Base-by-base conservation (phyloP, 2,113 vertebrate species). In the Antechinus flavipes region DNA sequence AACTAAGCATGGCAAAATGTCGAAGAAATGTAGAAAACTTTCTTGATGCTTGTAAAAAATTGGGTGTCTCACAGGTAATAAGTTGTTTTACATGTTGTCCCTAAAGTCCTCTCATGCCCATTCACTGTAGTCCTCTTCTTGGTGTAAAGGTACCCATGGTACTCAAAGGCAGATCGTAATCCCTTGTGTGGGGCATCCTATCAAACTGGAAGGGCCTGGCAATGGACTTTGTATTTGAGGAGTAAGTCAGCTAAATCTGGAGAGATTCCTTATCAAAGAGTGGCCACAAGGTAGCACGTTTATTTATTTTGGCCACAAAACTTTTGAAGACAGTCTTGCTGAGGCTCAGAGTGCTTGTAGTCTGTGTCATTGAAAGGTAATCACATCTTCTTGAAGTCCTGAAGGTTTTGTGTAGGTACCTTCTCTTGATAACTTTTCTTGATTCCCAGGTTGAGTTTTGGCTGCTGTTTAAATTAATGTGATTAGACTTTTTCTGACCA, bases 1-100 rank as follows among this genome's bases (percentile, higher is more conserved):
- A 99, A 98, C 99, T 99, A 96, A 99, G 99, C 98, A 99, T 99
- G 99, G 99, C 99, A 94, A 99, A 99, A 97, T 99, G 99, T 97
- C 99, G 99, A 97, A 99, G 99, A 98, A 99, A 99, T 76, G 99
- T 99, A 96, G 99, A 99, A 98, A 99, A 99, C 99, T 99, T 99
- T 96, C 98, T 99, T 56, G 99, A 99, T 95, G 99, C 99, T n/a
- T 99, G 99, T 98, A 99, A 99, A 98, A 99, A 99, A 97, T 95
- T 99, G 95, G 99, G 99, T 5, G 99, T 99, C 25, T 98, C 99
- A 93, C 99, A 99, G 99, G 99, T 99, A 99, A 96, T 94, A 3
- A 94, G 93, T 95, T 95, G 94, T 94, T 89, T 91, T 93, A 94
- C 96, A 84, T 58, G 89, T 93, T n/a, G 24, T 93, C 42, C 84